Conservation (phyloP, 2,888 invertebrate genomes). For the Lepidochitona cinerea region DNA sequence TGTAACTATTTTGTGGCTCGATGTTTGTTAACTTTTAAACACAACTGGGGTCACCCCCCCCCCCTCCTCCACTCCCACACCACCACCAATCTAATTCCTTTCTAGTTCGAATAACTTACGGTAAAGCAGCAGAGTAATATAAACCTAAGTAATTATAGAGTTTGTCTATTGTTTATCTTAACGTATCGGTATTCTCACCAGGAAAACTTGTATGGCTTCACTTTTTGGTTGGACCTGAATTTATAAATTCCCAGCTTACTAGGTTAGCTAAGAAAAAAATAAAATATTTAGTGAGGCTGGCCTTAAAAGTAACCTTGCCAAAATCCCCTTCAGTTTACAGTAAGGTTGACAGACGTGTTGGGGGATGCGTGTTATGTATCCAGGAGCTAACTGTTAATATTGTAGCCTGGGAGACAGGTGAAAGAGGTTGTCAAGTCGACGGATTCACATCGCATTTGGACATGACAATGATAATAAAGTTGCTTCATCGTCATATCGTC, state of each 20-base stretch:
- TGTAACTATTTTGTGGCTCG: too few species aligned
- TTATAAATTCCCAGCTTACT: not conserved
- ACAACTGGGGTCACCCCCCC: not conserved
- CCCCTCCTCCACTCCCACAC: too few species aligned
- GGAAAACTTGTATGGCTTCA: not conserved
- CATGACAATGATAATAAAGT: not conserved
- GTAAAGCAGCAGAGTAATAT: too few species aligned
- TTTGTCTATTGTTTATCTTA: too few species aligned
- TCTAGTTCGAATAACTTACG: too few species aligned
- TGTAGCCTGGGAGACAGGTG: not conserved
- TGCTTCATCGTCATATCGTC: not conserved
- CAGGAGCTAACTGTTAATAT: too few species aligned
- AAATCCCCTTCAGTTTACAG: not conserved
- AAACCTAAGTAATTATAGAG: too few species aligned
- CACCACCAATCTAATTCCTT: too few species aligned
- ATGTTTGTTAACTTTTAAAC: not conserved
- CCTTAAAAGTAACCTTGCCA: not conserved
- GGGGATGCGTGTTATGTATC: not conserved
- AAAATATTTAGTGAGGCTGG: not conserved
- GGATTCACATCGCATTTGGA: not conserved
- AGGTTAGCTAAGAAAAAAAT: not conserved
- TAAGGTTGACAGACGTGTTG: not conserved
- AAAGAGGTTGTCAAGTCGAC: not conserved
- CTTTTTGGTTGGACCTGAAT: not conserved
- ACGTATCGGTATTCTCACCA: too few species aligned